Evolutionary conservation across 2,888 invertebrate species (phyloP), one percentile per base, ranked within the genome.

Genomic region (Actias luna): DNA sequence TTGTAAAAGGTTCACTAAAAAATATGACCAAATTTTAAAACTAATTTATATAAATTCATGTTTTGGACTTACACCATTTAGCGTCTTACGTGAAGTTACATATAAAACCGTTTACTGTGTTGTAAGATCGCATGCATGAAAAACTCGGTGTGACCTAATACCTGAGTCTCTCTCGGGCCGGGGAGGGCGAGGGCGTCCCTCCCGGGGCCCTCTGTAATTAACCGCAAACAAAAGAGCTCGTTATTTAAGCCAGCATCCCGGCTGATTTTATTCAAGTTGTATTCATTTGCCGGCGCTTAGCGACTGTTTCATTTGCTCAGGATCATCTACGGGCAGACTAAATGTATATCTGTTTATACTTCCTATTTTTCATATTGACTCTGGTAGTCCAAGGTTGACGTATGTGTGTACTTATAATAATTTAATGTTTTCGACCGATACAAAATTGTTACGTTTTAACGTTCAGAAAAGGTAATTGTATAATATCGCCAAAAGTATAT

Each of bases 181-280:
- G 42, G 18, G 42, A 1, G 42, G 7, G 7, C 46, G 22, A 1
- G 22, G 22, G 46, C 22, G 25, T 36, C 16, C 29, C 27, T 27
- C 36, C 7, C 52, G 39, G 31, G 55, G 18, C 57, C 63, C 59
- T 27, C 36, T 29, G 61, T 70, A 71, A 73, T 72, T 71, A 73
- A 73, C 70, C 68, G 60, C 66, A 67, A 68, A 70, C 69, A 71
- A 70, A 69, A 64, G 65, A 59, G 63, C 63, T 66, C 66, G 69
- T 72, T 71, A 69, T 68, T 73, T 68, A 64, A 64, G 58, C 58
- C 64, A 46, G 57, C 55, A 62, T 65, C 67, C 69, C 66, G 60
- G 63, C 64, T 65, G 67, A 69, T 69, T 73, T 68, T 64, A 68
- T 67, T 64, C 67, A 39, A 63, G 55, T 64, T 65, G 64, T 64